Base-by-base conservation (phyloP, 2,797 vertebrate genomes). In the Spondyliosoma cantharus region DNA sequence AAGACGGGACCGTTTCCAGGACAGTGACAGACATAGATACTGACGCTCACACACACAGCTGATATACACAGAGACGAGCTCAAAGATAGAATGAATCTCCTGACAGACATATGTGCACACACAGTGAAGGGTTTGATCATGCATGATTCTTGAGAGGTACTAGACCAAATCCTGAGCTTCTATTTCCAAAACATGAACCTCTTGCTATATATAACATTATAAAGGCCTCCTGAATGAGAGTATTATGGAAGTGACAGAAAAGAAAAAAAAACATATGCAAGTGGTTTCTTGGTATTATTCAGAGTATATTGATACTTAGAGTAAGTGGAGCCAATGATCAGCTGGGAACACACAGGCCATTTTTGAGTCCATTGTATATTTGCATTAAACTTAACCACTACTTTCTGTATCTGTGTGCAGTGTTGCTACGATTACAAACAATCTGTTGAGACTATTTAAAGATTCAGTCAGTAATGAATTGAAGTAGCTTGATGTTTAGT, bases 11-110 rank as follows among this genome's bases (percentile, higher is more conserved):
- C 32, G 56, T 42, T 82, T 89, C 88, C 87, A 89, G 71, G 78
- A 89, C 82, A 56, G 74, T 22, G 76, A 83, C 80, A 84, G 75
- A 89, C 85, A 83, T 85, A 79, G 85, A 88, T 64, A 87, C 86
- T 69, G 68, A 76, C 37, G 14, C 52, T 42, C 49, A 29, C 45
- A 48, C 76, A 71, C 58, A 71, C 58, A 27, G 56, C 49, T 59
- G 20, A 72, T 64, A 75, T 9, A 78, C 27, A 64, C 64, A 82
- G 29, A 68, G 37, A 46, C n/a, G 56, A 65, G 56, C 62, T 42
- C 58, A 61, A 8, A 58, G 61, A 9, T 9, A 63, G 58, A 52
- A 62, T 71, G n/a, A 63, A 52, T 6, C 66, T 58, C 5, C 17
- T 74, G 7, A 67, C 43, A 74, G 61, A 86, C 76, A 58, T n/a